A percentile compares a stretch with the other conserved stretches of the same genome.
Evolutionary conservation across 2,888 invertebrate genomes (phyloP).

Genomic region (Meteorus colon): DNA sequence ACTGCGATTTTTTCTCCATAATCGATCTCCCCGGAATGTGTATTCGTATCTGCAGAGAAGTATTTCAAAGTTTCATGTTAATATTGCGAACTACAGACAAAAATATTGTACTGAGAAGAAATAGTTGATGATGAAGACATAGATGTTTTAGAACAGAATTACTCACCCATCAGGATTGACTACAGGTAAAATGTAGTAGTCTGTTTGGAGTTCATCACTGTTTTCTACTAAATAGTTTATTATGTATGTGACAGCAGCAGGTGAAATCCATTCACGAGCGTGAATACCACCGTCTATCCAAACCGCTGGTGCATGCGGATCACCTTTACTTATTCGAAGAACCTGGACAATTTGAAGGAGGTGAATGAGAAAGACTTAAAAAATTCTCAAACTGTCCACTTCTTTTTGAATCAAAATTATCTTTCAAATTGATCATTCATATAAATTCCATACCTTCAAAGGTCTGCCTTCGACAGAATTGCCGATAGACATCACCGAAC

Average conservation of each 20-base stretch:
- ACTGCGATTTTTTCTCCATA: slow-evolving; percentile 88
- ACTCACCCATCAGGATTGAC: slow-evolving; percentile 84
- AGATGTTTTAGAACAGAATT: not conserved
- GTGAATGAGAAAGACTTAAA: not conserved
- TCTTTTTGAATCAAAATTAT: slow-evolving; percentile 14
- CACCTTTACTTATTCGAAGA: slow-evolving; percentile 81
- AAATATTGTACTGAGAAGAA: slow-evolving; percentile 3
- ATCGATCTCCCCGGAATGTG: slow-evolving; percentile 84
- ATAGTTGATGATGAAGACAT: slow-evolving; percentile 24
- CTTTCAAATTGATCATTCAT: not conserved
- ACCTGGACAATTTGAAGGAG: slow-evolving; percentile 54
- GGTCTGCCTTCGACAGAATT: slow-evolving; percentile 83
- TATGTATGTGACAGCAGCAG: slow-evolving; percentile 85
- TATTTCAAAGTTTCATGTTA: not conserved
- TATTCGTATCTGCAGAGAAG: slow-evolving; percentile 88
- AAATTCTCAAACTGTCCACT: slow-evolving; percentile 1
- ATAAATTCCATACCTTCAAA: slow-evolving; percentile 75
- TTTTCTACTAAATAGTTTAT: slow-evolving; percentile 82
- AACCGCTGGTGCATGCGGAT: slow-evolving; percentile 77
- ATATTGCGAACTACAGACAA: not conserved
- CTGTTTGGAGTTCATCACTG: slow-evolving; percentile 79
- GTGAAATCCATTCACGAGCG: slow-evolving; percentile 92
- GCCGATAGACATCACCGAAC: slow-evolving; percentile 84
- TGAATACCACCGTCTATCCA: slow-evolving; percentile 90
- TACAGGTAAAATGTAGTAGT: slow-evolving; percentile 81